Evolutionary conservation across 1,140 invertebrate species (phyloP), one percentile per base, ranked within the genome.

Genomic region (Frieseomelitta varia): DNA sequence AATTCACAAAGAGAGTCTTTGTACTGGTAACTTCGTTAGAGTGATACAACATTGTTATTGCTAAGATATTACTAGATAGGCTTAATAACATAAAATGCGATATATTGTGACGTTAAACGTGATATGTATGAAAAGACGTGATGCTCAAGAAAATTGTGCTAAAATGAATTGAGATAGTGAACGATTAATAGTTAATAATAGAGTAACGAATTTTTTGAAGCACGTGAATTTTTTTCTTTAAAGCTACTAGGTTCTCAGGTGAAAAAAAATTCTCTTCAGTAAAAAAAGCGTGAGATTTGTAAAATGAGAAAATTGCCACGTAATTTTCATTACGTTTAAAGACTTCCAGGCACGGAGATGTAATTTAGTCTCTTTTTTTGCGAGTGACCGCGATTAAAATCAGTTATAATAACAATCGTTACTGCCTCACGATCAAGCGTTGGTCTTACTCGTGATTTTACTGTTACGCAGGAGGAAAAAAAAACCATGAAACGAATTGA

Each of bases 341-440:
- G 72, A 53, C 73, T 67, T 30, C 58, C 73, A 79, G 68, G 80
- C 78, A 63, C 78, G 85, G 78, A 81, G 77, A 73, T 74, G 63
- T 53, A 67, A 34, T 39, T 39, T 21, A 68, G 30, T n/a, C 8
- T 30, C 65, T 3, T 0, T 21, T 68, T 68, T 68, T 39, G 39
- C 67, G 30, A 34, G 19, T 68, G 21, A 0, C 39, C 51, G 78
- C 80, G 84, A 86, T 87, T 87, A 73, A 87, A 87, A 87, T 87
- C 73, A 86, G 85, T 34, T 24, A 65, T 67, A 81, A 86, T 86
- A 84, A 58, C 81, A 84, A 76, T 82, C 84, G 77, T 86, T 76
- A 53, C 69, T 24, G 8, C 72, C 34, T 58, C 65, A 73, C 21
- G 51, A 21, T 55, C 74, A 47, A n/a, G 30, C 47, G n/a, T 51